A percentile compares a stretch with the other conserved stretches of the same genome.
phyloP scores from a whole-genome alignment of 2,113 vertebrate species.

The Centropus unirufus region DNA sequence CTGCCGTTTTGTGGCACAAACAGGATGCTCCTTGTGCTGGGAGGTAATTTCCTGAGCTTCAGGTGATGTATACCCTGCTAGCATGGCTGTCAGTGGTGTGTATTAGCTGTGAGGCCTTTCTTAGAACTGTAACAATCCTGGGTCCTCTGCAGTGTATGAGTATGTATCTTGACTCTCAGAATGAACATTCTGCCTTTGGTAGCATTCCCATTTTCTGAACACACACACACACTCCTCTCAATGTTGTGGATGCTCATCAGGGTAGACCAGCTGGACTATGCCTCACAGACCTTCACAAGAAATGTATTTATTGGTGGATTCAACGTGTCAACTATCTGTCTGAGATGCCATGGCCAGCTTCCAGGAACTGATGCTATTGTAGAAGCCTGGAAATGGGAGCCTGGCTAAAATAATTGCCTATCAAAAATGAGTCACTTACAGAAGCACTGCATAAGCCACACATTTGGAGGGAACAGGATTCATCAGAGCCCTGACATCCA shows the following conservation, averaged over 20 bases:
- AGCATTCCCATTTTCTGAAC: neutral
- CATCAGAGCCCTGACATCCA: neutral
- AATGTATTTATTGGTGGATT: neutral
- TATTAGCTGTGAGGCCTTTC: neutral
- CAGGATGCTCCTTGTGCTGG: neutral
- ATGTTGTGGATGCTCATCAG: neutral
- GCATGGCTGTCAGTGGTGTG: neutral
- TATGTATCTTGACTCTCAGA: neutral
- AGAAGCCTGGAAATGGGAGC: neutral
- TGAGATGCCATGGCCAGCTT: neutral
- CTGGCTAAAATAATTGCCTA: conserved; percentile 27
- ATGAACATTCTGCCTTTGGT: neutral
- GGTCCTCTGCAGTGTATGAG: neutral
- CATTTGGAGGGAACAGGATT: neutral
- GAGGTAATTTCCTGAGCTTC: neutral
- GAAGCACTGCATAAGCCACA: neutral
- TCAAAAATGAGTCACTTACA: conserved; percentile 20
- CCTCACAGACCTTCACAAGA: neutral
- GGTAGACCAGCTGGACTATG: neutral
- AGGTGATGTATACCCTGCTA: neutral
- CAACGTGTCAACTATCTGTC: neutral
- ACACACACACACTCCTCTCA: neutral
- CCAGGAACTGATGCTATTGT: conserved; percentile 17
- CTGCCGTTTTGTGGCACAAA: neutral
- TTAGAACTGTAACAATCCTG: neutral